A percentile compares a stretch with the other conserved stretches of the same genome.
Evolutionary conservation across 2,797 vertebrate genomes (phyloP).

Genomic region (Pteronotus mesoamericanus): DNA sequence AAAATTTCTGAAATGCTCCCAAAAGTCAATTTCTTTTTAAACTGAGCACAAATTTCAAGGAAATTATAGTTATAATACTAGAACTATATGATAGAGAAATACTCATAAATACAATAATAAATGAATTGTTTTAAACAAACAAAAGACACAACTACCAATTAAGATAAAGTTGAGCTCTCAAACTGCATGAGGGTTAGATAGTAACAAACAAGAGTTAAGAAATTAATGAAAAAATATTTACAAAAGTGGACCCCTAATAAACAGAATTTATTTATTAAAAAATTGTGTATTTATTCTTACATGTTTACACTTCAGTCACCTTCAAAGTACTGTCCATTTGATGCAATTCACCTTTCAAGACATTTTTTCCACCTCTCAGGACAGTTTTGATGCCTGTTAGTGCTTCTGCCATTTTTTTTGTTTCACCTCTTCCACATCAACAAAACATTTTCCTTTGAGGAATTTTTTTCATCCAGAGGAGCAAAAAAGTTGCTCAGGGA

Average conservation of each 20-base stretch:
- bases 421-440: background rate
- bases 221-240: background rate
- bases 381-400: background rate
- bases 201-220: background rate
- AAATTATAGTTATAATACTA: background rate
- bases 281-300: background rate
- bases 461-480: background rate
- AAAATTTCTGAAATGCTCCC: constrained; percentile 56
- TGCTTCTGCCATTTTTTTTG: background rate
- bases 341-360: background rate
- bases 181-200: background rate
- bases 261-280: background rate
- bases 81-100: background rate
- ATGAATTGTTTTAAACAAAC: background rate
- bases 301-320: background rate
- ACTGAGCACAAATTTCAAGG: background rate
- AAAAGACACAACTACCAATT: background rate
- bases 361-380: background rate
- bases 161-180: background rate
- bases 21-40: constrained; percentile 57
- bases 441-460: background rate
- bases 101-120: background rate
- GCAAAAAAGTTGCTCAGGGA: background rate
- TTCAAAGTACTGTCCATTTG: background rate
- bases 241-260: background rate